A percentile compares a stretch with the other conserved stretches of the same genome.
phyloP scores from a whole-genome alignment of 2,797 vertebrate genomes.

The Acrossocheilus wenchowensis region DNA sequence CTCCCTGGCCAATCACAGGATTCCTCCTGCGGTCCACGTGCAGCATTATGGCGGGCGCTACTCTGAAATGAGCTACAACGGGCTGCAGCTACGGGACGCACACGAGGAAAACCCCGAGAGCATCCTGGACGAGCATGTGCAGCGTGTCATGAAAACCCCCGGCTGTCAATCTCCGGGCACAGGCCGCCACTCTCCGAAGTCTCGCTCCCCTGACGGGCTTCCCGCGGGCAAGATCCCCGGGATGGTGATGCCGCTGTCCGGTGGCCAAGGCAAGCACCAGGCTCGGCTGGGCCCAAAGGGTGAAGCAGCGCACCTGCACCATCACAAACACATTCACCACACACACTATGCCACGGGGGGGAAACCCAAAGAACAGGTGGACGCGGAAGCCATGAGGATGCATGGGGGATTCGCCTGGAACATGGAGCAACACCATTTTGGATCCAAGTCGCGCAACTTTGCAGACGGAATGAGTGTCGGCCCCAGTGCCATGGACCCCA shows the following conservation, averaged over 20 bases:
- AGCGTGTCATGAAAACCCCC: slow-evolving; percentile 96
- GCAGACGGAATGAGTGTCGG: slow-evolving; percentile 77
- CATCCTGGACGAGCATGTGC: slow-evolving; percentile 96
- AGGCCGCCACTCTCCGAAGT: slow-evolving; percentile 88
- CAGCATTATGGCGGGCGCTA: slow-evolving; percentile 87
- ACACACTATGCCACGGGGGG: slow-evolving; percentile 76
- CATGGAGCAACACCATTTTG: slow-evolving; percentile 81
- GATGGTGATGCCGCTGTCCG: slow-evolving; percentile 65
- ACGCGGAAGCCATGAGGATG: slow-evolving; percentile 77
- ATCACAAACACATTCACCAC: slow-evolving; percentile 90
- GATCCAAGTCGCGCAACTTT: slow-evolving; percentile 86
- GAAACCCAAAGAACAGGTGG: slow-evolving; percentile 86
- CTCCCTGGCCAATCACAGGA: slow-evolving; percentile 81
- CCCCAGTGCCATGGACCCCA: slow-evolving; percentile 76
- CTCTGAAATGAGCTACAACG: slow-evolving; percentile 81
- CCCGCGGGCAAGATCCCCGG: slow-evolving; percentile 75
- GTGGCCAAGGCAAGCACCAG: slow-evolving; percentile 82
- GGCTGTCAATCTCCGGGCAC: slow-evolving; percentile 93
- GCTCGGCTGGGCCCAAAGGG: slow-evolving; percentile 81
- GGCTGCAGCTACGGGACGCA: slow-evolving; percentile 82
- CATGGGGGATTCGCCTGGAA: slow-evolving; percentile 82
- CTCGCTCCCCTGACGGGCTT: slow-evolving; percentile 86
- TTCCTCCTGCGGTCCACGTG: slow-evolving; percentile 80
- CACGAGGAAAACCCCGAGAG: slow-evolving; percentile 97
- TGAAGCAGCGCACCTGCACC: slow-evolving; percentile 79